Base-by-base conservation (phyloP, 2,888 invertebrate species). In the Apodemia duryi region DNA sequence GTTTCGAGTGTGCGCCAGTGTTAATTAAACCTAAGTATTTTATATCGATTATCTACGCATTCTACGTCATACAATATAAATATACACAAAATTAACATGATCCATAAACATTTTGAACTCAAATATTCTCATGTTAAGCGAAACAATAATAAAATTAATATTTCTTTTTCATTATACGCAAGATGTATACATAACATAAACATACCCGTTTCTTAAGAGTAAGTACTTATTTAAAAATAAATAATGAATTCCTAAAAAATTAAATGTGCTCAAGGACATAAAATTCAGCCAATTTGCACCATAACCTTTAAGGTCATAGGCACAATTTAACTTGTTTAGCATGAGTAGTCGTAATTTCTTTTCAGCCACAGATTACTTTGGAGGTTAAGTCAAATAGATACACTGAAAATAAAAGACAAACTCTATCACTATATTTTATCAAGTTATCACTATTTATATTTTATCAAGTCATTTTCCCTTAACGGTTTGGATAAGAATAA, bases 1-100 rank as follows among this genome's bases (percentile, higher is more conserved):
- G 49, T 51, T 51, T 13, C 21, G 49, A 51, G 21, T 21, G 49
- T 5, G n/a, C 13, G 49, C 49, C 49, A 21, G 21, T 51, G 49
- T 51, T 2, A 21, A 51, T 51, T 21, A 21, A 51, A 46, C 46
- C 7, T 41, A 66, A 71, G 57, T 68, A 70, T 72, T 68, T 69
- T 73, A 60, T 32, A 35, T 57, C 57, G 32, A 57, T 57, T 57
- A 57, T 32, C 57, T 57, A 57, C 57, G 32, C 32, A 29, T 57
- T 11, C 57, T 57, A 57, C 32, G 7, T 57, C 32, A 32, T 57
- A 57, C 57, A 28, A 54, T 54, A 46, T 54, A 51, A 43, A 21
- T 21, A 61, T 64, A 64, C 61, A 61, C 64, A 61, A 64, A 64
- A 64, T 29, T 38, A 64, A 51, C 51, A 61, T 57, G 63, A 64